Evolutionary conservation across 2,797 vertebrate species (phyloP).

Genomic region (Myioborus melanocephalus): DNA sequence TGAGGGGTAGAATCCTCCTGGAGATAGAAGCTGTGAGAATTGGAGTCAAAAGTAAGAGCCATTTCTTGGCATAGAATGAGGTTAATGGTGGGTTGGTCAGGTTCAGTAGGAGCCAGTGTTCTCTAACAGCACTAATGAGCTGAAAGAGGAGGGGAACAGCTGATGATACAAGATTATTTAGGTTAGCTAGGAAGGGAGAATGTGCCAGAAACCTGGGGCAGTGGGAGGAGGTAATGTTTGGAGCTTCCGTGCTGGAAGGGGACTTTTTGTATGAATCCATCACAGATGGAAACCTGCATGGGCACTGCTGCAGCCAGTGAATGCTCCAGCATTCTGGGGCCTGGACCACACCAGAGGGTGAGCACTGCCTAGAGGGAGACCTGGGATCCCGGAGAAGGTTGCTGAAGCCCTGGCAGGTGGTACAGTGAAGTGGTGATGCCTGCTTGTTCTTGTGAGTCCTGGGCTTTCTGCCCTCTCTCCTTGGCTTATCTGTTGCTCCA

Average conservation of each 20-base stretch:
- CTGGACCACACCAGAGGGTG: background rate
- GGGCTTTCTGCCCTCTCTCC: background rate
- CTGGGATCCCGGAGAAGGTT: background rate
- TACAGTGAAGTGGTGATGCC: background rate
- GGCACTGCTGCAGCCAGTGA: background rate
- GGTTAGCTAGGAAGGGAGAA: constrained; percentile 10
- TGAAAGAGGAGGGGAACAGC: background rate
- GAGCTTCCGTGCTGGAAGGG: background rate
- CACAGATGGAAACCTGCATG: background rate
- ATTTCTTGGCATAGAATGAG: background rate
- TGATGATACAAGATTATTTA: constrained; percentile 1
- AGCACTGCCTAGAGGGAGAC: background rate
- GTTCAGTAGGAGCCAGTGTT: background rate
- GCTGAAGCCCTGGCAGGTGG: background rate
- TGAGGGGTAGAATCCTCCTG: constrained; percentile 1
- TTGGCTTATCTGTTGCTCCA: background rate
- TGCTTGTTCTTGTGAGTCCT: fast-evolving
- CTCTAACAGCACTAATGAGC: constrained; percentile 43
- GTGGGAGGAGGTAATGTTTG: background rate
- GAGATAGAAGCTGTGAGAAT: background rate
- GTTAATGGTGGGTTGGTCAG: background rate
- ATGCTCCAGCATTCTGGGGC: background rate
- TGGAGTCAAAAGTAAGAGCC: constrained; percentile 10
- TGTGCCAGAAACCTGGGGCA: background rate
- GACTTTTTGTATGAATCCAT: background rate